Percentiles rank a stretch among this genome's conserved stretches.
Conservation (phyloP, 2,888 invertebrate species). For the Steinernema carpocapsae region DNA sequence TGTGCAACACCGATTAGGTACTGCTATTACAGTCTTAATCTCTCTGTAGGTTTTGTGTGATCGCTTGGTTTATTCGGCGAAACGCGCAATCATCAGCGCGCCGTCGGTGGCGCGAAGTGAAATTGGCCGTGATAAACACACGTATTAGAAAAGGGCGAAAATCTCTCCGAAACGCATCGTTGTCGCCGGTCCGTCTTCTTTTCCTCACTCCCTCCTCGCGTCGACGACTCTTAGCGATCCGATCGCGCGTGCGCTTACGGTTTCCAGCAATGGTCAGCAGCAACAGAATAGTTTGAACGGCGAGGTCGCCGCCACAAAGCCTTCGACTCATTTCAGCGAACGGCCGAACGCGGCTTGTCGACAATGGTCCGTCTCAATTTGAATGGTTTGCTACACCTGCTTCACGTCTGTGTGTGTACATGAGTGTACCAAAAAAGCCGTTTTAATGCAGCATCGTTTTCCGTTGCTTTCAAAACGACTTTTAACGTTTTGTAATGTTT, state of each 20-base stretch:
- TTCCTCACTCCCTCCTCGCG: not conserved
- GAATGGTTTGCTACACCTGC: slow-evolving; percentile 10
- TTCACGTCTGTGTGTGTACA: not conserved
- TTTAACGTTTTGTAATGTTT: too few species aligned
- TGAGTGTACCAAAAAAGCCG: not conserved
- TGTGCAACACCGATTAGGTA: not conserved
- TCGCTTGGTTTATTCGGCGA: slow-evolving; percentile 14
- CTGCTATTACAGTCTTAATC: slow-evolving; percentile 13
- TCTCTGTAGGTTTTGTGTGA: not conserved
- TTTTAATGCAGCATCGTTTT: too few species aligned
- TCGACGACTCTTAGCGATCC: not conserved
- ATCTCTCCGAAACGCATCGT: not conserved
- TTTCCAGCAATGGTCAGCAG: slow-evolving; percentile 5
- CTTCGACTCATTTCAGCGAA: too few species aligned
- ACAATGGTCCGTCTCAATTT: not conserved
- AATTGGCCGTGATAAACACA: slow-evolving; percentile 27
- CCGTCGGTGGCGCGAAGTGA: not conserved
- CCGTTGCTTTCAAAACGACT: too few species aligned
- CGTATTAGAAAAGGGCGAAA: slow-evolving; percentile 11
- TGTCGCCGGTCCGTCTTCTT: slow-evolving; percentile 3
- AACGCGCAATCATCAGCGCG: slow-evolving; percentile 4
- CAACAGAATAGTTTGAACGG: not conserved
- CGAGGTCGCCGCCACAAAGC: too few species aligned
- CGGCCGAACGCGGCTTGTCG: slow-evolving; percentile 4
- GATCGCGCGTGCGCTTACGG: slow-evolving; percentile 13